Conservation (phyloP, 2,888 invertebrate species). For the Nowickia ferox region DNA sequence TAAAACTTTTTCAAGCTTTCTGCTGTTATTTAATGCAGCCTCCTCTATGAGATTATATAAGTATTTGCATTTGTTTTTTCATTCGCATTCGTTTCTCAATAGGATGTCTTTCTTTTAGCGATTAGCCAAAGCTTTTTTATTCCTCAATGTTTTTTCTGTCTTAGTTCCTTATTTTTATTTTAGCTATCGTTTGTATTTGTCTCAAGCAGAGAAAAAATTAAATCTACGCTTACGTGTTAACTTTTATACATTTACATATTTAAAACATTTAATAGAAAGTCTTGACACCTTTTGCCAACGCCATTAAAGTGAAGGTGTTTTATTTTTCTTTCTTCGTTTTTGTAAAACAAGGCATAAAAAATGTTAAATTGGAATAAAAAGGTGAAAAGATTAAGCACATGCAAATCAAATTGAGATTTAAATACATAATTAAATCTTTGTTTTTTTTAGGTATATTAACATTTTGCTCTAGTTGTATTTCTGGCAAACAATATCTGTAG, state of each 20-base stretch:
- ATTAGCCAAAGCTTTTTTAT: too few species aligned
- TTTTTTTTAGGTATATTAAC: background rate
- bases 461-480: background rate
- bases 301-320: conserved; percentile 18
- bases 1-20: too few species aligned
- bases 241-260: conserved; percentile 66
- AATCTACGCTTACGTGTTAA: conserved; percentile 49
- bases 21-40: too few species aligned
- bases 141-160: too few species aligned
- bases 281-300: conserved; percentile 31
- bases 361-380: conserved; percentile 12
- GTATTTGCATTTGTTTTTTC: too few species aligned
- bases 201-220: background rate
- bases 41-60: too few species aligned
- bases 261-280: conserved; percentile 57
- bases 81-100: too few species aligned
- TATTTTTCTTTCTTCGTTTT: conserved; percentile 10
- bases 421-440: conserved; percentile 57
- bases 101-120: too few species aligned
- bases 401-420: conserved; percentile 68
- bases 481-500: background rate
- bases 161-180: too few species aligned
- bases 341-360: conserved; percentile 27
- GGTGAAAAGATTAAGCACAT: conserved; percentile 62
- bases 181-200: background rate